Conservation (phyloP, 2,797 vertebrate genomes). For the Danio tinwini region DNA sequence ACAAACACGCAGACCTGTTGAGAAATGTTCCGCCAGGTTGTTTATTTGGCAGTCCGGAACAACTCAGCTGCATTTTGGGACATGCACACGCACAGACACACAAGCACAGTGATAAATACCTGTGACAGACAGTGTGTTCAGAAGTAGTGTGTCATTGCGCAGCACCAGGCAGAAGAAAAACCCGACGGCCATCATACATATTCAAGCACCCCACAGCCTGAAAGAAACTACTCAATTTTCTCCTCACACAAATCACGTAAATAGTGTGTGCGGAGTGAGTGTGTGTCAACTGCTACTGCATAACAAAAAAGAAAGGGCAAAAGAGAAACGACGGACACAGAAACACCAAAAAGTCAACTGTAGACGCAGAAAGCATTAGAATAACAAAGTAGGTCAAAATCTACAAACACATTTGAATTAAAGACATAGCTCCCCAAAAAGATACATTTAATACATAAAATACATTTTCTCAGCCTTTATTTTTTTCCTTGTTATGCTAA, state of each 20-base stretch:
- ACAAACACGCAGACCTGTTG: slow-evolving; percentile 40
- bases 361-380: slow-evolving; percentile 4
- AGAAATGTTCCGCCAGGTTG: slow-evolving; percentile 42
- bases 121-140: slow-evolving; percentile 33
- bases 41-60: slow-evolving; percentile 42
- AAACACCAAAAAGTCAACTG: background rate
- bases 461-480: no score
- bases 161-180: slow-evolving; percentile 31
- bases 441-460: no score
- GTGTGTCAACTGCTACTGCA: background rate
- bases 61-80: slow-evolving; percentile 12
- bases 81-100: slow-evolving; percentile 25
- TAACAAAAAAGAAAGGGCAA: background rate
- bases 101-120: slow-evolving; percentile 28
- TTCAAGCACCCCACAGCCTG: slow-evolving; percentile 33
- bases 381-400: slow-evolving; percentile 34
- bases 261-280: background rate
- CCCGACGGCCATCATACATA: slow-evolving; percentile 42
- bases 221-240: slow-evolving; percentile 37
- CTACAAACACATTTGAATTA: background rate
- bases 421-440: no score
- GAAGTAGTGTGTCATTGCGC: slow-evolving; percentile 17
- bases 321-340: slow-evolving; percentile 27
- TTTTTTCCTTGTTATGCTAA: no score
- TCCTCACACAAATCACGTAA: slow-evolving; percentile 18